Evolutionary conservation across 1,140 invertebrate species (phyloP).

Genomic region (Saccostrea cuccullata): DNA sequence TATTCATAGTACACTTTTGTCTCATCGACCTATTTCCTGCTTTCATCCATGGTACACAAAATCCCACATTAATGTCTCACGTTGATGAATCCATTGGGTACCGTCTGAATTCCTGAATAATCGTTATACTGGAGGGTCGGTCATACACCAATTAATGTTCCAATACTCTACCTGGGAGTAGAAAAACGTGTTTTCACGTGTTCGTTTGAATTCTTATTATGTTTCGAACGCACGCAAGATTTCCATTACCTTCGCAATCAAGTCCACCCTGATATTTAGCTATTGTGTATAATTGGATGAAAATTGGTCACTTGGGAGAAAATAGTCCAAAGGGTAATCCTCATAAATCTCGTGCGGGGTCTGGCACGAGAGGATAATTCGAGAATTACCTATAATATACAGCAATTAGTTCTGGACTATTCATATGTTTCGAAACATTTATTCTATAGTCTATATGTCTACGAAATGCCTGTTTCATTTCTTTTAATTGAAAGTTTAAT

Average conservation of each 20-base stretch:
- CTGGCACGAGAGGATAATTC: background rate
- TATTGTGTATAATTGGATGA: constrained; percentile 25
- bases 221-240: constrained; percentile 4
- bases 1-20: background rate
- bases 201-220: background rate
- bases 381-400: constrained; percentile 9
- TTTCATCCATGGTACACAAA: background rate
- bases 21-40: background rate
- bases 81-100: too few species aligned
- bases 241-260: constrained; percentile 23
- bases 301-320: constrained; percentile 27
- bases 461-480: too few species aligned
- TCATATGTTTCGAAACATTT: too few species aligned
- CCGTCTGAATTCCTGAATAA: background rate
- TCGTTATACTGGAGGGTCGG: background rate
- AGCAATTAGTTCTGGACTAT: background rate
- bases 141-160: constrained; percentile 9
- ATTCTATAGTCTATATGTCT: too few species aligned
- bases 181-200: constrained; percentile 10
- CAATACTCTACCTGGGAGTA: background rate
- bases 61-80: background rate
- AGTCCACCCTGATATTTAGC: constrained; percentile 23
- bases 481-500: too few species aligned
- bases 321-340: background rate
- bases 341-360: background rate